These are phyloP conservation scores for Cheilosia grossa DNA, from an alignment of 2,888 invertebrate genomes.

Conservation along the genomic window DNA sequence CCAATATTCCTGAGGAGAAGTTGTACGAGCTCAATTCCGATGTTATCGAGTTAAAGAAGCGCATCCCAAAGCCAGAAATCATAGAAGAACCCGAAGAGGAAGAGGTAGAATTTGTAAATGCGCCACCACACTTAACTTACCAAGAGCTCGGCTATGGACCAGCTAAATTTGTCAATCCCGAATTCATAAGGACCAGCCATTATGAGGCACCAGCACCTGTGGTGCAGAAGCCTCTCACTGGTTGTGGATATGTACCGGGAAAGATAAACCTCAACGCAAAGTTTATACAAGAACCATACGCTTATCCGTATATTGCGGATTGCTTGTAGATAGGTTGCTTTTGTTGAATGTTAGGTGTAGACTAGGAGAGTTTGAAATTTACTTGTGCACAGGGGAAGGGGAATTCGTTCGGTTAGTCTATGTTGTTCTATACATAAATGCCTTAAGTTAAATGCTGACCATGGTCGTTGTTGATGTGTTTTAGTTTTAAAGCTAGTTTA, in stretches of 20 bases:
- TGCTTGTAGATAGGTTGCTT: slow-evolving; percentile 53
- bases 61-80: slow-evolving; percentile 21
- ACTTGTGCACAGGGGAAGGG: slow-evolving; percentile 34
- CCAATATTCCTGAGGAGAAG: slow-evolving; percentile 84
- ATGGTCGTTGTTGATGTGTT: slow-evolving; percentile 73
- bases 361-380: background rate
- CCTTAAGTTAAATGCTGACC: slow-evolving; percentile 54
- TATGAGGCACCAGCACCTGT: slow-evolving; percentile 28
- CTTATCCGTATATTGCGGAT: slow-evolving; percentile 31
- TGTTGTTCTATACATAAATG: slow-evolving; percentile 53
- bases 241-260: slow-evolving; percentile 80
- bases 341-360: background rate
- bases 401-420: slow-evolving; percentile 12
- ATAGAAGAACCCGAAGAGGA: slow-evolving; percentile 78
- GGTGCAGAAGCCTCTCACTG: slow-evolving; percentile 9
- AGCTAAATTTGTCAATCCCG: slow-evolving; percentile 81
- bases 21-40: slow-evolving; percentile 84
- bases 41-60: slow-evolving; percentile 84
- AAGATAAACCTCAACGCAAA: slow-evolving; percentile 77
- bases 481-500: slow-evolving; percentile 35
- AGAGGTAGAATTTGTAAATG: slow-evolving; percentile 71
- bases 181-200: slow-evolving; percentile 74
- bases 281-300: slow-evolving; percentile 40
- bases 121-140: slow-evolving; percentile 80
- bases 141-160: slow-evolving; percentile 83